Conservation (phyloP, 2,888 invertebrate genomes). For the Phyllotreta striolata region DNA sequence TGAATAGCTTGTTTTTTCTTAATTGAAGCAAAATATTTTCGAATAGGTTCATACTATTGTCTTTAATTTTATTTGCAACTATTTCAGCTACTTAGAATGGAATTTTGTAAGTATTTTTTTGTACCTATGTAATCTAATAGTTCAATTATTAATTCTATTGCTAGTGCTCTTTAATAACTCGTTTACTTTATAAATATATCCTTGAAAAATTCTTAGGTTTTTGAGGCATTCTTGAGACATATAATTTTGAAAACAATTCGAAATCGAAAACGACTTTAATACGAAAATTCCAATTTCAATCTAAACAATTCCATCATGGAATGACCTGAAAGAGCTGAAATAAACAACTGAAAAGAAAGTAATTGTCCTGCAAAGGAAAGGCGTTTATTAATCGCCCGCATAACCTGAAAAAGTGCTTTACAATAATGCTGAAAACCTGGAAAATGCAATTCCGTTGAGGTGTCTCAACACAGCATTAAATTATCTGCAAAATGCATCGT, state of each 20-base stretch:
- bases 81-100: too few species aligned
- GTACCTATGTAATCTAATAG: background rate
- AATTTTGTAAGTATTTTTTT: too few species aligned
- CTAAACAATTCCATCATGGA: background rate
- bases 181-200: conserved; percentile 3
- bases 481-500: too few species aligned
- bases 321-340: conserved; percentile 35
- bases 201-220: conserved; percentile 17
- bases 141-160: background rate
- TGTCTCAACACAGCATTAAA: conserved; percentile 11
- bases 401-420: conserved; percentile 20
- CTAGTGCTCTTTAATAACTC: background rate
- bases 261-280: conserved; percentile 17
- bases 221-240: conserved; percentile 14
- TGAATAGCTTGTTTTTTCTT: conserved; percentile 6
- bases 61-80: too few species aligned
- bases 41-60: too few species aligned
- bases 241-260: conserved; percentile 4
- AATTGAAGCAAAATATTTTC: too few species aligned
- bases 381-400: conserved; percentile 1
- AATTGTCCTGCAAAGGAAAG: conserved; percentile 21
- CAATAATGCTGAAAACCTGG: conserved; percentile 33
- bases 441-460: conserved; percentile 10
- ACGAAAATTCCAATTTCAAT: conserved; percentile 15
- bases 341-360: conserved; percentile 27